A percentile compares a stretch with the other conserved stretches of the same genome.
Evolutionary conservation across 92 coral and sea anemone species (phyloP).

Genomic region (Porites lobata): DNA sequence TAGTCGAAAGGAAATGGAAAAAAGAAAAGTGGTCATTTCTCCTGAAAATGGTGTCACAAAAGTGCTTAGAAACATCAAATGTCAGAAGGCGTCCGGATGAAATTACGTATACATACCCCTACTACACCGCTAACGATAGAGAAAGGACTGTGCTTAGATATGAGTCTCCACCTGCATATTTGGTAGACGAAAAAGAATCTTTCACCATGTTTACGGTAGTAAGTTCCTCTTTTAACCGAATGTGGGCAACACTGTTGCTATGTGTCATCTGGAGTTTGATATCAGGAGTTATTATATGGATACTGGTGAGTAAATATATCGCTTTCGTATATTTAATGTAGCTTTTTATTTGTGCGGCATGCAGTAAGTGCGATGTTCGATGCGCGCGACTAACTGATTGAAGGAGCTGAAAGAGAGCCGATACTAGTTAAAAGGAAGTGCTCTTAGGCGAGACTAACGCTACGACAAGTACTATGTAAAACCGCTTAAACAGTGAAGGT

Average conservation of each 20-base stretch:
- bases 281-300: conserved; percentile 68
- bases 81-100: neutral
- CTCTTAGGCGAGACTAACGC: too few species aligned
- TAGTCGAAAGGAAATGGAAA: neutral
- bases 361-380: neutral
- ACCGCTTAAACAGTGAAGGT: too few species aligned
- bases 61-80: neutral
- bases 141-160: neutral
- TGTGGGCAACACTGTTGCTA: conserved; percentile 5
- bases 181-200: neutral
- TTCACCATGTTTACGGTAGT: neutral
- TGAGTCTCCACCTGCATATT: neutral
- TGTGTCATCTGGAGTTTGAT: conserved; percentile 16
- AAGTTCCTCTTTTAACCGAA: neutral
- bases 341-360: too few species aligned
- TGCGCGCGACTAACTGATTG: too few species aligned
- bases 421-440: too few species aligned
- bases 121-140: neutral
- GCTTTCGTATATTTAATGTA: too few species aligned
- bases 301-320: conserved; percentile 36
- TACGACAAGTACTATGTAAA: too few species aligned
- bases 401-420: too few species aligned
- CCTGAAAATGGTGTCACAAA: conserved; percentile 17
- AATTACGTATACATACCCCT: neutral
- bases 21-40: neutral